phyloP scores from a whole-genome alignment of 2,888 invertebrate genomes.

The Diabrotica balteata region DNA sequence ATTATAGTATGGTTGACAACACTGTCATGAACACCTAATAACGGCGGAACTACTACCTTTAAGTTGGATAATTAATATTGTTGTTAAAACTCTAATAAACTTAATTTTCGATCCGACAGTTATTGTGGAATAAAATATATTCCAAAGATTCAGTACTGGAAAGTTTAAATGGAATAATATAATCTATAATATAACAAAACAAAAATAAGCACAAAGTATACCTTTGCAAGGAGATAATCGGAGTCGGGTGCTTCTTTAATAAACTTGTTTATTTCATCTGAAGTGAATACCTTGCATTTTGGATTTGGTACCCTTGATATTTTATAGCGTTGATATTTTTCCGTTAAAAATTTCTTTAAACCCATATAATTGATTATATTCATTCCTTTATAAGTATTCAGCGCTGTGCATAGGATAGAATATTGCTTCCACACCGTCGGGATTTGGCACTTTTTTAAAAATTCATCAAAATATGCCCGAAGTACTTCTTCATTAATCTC shows the following conservation, averaged over 20 bases:
- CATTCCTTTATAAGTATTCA: background rate
- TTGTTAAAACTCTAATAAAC: too few relatives aligned
- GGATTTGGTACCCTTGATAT: too few relatives aligned
- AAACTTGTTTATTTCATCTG: constrained; percentile 40
- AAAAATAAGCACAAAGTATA: background rate
- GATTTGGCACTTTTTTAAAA: background rate
- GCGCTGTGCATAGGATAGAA: background rate
- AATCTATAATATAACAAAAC: too few relatives aligned
- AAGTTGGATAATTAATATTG: too few relatives aligned
- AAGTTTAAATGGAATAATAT: too few relatives aligned
- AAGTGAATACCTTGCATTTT: constrained; percentile 47
- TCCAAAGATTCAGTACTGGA: too few relatives aligned
- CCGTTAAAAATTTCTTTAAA: constrained; percentile 42
- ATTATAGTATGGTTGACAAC: too few relatives aligned
- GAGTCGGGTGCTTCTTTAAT: constrained; percentile 32
- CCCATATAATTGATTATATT: constrained; percentile 33
- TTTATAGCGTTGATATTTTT: constrained; percentile 41
- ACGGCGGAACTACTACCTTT: too few relatives aligned
- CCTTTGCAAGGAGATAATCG: constrained; percentile 28
- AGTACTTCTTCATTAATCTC: background rate
- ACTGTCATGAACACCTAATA: too few relatives aligned
- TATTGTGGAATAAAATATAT: too few relatives aligned
- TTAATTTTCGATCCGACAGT: too few relatives aligned
- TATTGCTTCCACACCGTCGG: background rate
- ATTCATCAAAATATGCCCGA: background rate